phyloP scores from a whole-genome alignment of 2,113 vertebrate genomes.

The Pluvialis apricaria region DNA sequence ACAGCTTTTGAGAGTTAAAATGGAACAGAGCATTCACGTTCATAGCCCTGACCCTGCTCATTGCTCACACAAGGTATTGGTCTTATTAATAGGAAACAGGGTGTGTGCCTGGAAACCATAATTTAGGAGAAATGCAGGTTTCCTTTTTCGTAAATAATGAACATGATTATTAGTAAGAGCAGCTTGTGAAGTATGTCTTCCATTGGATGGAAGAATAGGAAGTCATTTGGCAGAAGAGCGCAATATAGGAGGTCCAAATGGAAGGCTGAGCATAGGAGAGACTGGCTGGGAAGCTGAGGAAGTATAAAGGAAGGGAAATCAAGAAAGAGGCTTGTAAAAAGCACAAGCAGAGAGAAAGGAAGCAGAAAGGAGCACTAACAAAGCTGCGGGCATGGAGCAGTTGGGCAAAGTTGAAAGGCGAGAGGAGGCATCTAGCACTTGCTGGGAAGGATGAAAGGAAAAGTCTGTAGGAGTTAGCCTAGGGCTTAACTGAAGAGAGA shows the following conservation, averaged over 20 bases:
- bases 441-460: not conserved
- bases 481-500: not conserved
- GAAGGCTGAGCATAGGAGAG: not conserved
- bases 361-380: not conserved
- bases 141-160: not conserved
- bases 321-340: not conserved
- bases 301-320: not conserved
- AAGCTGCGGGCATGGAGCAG: not conserved
- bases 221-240: not conserved
- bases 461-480: not conserved
- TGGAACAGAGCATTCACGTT: not conserved
- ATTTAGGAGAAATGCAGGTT: not conserved
- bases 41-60: not conserved
- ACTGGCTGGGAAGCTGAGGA: not conserved
- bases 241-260: not conserved
- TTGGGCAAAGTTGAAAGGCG: not conserved
- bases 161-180: not conserved
- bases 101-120: not conserved
- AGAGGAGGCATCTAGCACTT: not conserved
- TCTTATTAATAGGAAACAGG: not conserved
- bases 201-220: not conserved
- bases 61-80: not conserved
- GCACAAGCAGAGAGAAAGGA: not conserved
- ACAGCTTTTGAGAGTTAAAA: not conserved
- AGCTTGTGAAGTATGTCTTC: not conserved